Evolutionary conservation across 2,888 invertebrate genomes (phyloP).

Genomic region (Cephus runcator): DNA sequence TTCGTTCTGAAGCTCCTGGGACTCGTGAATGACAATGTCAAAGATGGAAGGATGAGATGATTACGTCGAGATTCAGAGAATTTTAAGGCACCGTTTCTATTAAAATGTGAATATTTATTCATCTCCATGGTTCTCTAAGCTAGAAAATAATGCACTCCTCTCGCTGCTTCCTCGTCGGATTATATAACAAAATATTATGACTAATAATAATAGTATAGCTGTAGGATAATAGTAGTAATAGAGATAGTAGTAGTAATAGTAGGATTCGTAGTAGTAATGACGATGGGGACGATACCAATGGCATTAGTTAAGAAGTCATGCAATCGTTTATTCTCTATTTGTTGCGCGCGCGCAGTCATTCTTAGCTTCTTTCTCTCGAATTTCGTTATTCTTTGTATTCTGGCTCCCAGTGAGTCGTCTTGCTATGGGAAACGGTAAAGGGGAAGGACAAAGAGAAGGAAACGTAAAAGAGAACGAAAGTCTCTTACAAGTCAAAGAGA

Average conservation of each 20-base stretch:
- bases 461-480: no score
- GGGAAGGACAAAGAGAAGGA: no score
- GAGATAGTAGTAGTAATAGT: neutral
- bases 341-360: no score
- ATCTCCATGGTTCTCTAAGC: constrained; percentile 38
- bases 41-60: constrained; percentile 1
- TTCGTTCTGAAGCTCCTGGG: neutral
- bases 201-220: constrained; percentile 16
- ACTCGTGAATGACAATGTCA: constrained; percentile 3
- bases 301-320: no score
- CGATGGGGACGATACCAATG: neutral
- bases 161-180: constrained; percentile 22
- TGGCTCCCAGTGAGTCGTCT: no score
- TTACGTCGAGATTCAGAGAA: neutral
- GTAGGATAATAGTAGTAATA: neutral
- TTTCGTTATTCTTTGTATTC: no score
- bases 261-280: neutral
- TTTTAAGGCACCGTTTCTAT: constrained; percentile 36
- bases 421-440: no score
- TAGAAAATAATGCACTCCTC: constrained; percentile 45
- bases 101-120: constrained; percentile 53
- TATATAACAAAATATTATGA: constrained; percentile 28
- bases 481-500: no score
- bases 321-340: no score
- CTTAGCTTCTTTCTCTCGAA: no score